Evolutionary conservation across 2,797 vertebrate species (phyloP).

Genomic region (Anas bahamensis): DNA sequence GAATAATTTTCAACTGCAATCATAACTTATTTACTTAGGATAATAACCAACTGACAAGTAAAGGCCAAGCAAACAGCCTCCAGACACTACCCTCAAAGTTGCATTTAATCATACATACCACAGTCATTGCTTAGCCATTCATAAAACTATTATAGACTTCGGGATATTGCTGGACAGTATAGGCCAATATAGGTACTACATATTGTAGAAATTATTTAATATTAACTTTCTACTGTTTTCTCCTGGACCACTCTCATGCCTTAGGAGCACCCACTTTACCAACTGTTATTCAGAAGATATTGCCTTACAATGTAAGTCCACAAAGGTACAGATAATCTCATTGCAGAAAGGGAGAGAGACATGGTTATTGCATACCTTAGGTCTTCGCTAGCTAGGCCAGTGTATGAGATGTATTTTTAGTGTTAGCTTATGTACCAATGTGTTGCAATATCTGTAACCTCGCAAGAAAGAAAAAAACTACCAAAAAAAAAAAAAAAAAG

Average conservation of each 20-base stretch:
- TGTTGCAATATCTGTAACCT: background rate
- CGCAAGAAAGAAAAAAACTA: background rate
- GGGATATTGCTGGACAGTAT: background rate
- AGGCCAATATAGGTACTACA: background rate
- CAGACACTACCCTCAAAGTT: background rate
- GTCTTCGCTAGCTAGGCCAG: background rate
- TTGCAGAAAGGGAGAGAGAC: background rate
- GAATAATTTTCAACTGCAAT: background rate
- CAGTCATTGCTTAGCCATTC: background rate
- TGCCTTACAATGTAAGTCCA: background rate
- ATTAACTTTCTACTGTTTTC: background rate
- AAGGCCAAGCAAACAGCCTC: slow-evolving; percentile 6
- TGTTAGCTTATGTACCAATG: background rate
- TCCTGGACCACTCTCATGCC: background rate
- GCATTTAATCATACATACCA: background rate
- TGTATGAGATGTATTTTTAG: background rate
- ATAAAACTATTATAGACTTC: background rate
- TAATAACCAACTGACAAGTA: background rate
- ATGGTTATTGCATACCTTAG: background rate
- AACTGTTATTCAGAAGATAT: background rate
- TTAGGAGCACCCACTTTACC: background rate
- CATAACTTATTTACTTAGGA: background rate
- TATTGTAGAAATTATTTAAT: background rate
- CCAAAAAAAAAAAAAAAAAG: background rate
- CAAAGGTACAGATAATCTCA: background rate